Evolutionary conservation across 1,140 invertebrate genomes (phyloP), one percentile per base, ranked within the genome.

Genomic region (Diorhabda elongata): DNA sequence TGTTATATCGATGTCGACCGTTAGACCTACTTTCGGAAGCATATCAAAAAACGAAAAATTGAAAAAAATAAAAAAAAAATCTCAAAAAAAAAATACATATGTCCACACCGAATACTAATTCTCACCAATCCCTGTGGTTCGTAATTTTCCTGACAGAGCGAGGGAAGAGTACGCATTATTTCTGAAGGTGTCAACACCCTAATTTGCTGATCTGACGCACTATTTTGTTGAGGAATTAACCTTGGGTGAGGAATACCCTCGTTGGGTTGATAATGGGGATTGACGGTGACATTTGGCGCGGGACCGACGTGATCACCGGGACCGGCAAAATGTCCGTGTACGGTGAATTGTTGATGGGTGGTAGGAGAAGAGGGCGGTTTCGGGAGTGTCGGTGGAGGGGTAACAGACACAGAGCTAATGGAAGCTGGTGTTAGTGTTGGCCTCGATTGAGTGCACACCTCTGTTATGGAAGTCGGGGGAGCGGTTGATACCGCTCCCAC

Each of bases 121-220:
- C 87, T 87, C 87, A 87, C 87, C 87, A 84, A 81, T 81, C 82
- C 81, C 81, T 82, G 82, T 81, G 84, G 81, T 81, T 88, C 87
- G 83, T 87, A 88, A 81, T 84, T 84, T 84, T 89, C 88, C 85
- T 89, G 88, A 83, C 81, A 81, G 81, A 92, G 87, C 81, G 90
- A 91, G 80, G 91, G 91, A 82, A 92, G 88, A 80, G 91, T 92
- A 84, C 90, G 88, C 91, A 92, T 92, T 81, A 92, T 92, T 87
- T 92, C 91, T 75, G 90, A 92, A 74, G 91, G 91, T 77, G 91
- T 92, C 81, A 93, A 87, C 82, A 92, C 91, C 82, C 91, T 88
- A 83, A 92, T 92, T 83, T 92, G 90, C 82, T 90, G 89, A 83
- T 92, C 90, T 79, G 83, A 82, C 26, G 79, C 75, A 62, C 58